Base-by-base conservation (phyloP, 2,113 vertebrate species). In the Phocoena sinus region DNA sequence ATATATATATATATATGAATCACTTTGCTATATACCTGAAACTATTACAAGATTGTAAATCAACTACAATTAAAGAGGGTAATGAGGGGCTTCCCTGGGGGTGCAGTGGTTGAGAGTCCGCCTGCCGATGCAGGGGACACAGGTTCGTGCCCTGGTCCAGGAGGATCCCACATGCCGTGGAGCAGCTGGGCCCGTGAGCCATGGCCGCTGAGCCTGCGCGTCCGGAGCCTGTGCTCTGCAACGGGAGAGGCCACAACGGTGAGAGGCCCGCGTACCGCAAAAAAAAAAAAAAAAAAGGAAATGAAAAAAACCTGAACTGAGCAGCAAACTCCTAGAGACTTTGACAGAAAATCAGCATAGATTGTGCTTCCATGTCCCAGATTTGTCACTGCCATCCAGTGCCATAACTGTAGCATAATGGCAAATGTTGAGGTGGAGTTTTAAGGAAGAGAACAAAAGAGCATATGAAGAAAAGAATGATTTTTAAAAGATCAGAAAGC, bases 81-180 rank as follows among this genome's bases (percentile, higher is more conserved):
- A 56, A 20, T 56, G 44, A 44, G 41, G 41, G 41, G 41, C 41
- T 44, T 44, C 41, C 41, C 7, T 44, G 41, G 41, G 7, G 41
- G 41, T 1, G 41, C 41, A 44, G 7, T 44, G 41, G 7, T 44
- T 44, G 41, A 44, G 41, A 44, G 41, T 44, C 41, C 7, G 1
- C 41, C 41, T 44, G 41, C 41, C 7, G 1, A 8, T 44, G 41
- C 41, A 44, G 41, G 41, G 41, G 41, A 44, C 41, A 8, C 41
- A 1, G 7, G 41, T 44, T 44, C 7, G 41, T 44, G 41, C 6
- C 41, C 7, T 1, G 7, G 41, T 44, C 41, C 1, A 7, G 7
- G 41, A 44, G 0, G 7, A 44, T 8, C 41, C 41, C 41, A 44
- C 41, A 44, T 44, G 41, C 41, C 1, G 7, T 6, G 41, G 41